These are phyloP conservation scores for Sialia sialis DNA, from an alignment of 2,113 vertebrate species.

Conservation along the genomic window DNA sequence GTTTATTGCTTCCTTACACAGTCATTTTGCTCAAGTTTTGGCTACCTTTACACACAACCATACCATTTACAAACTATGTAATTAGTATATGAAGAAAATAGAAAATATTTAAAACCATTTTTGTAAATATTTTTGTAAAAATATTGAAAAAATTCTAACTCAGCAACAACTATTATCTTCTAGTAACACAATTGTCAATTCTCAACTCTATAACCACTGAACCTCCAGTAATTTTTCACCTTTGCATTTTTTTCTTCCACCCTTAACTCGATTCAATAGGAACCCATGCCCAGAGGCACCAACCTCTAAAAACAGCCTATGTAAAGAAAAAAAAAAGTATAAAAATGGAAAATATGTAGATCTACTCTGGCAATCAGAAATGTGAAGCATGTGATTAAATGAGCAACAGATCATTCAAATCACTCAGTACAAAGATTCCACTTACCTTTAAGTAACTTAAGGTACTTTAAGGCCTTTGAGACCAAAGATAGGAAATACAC, in stretches of 20 bases:
- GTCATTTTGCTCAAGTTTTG: not conserved
- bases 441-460: not conserved
- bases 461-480: no score
- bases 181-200: not conserved
- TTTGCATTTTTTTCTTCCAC: not conserved
- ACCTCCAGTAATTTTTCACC: not conserved
- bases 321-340: not conserved
- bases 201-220: not conserved
- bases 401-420: not conserved
- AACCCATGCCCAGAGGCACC: not conserved
- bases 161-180: not conserved
- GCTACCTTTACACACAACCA: not conserved
- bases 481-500: not conserved
- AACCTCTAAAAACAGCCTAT: not conserved
- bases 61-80: not conserved
- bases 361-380: not conserved
- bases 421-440: not conserved
- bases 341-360: not conserved
- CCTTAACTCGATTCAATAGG: accelerated
- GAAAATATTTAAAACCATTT: not conserved
- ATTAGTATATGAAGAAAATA: not conserved
- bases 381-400: not conserved
- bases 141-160: not conserved
- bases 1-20: not conserved
- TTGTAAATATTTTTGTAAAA: no score